phyloP scores from a whole-genome alignment of 2,797 vertebrate species.

The Sorex maritimensis region DNA sequence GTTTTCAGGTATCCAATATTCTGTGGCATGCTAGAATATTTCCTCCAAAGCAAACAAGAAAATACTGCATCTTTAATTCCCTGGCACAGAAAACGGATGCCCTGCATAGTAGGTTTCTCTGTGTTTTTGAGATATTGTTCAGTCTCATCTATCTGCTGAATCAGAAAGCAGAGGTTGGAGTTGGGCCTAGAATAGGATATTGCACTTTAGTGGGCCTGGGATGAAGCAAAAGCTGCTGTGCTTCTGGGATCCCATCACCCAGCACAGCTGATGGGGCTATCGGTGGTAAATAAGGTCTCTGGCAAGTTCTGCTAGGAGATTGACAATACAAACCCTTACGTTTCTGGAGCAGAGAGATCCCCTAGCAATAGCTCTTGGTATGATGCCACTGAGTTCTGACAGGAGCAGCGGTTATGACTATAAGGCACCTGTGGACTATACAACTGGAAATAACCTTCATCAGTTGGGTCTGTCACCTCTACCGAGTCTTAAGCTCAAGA shows the following conservation, averaged over 20 bases:
- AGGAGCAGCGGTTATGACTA: not conserved
- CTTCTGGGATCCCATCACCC: not conserved
- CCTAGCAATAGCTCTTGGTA: not conserved
- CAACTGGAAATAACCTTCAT: slow-evolving; percentile 3
- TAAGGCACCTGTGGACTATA: not conserved
- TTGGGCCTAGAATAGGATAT: not conserved
- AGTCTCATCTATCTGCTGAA: not conserved
- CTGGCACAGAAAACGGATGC: not conserved
- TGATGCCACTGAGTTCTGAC: not conserved
- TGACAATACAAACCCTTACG: not conserved
- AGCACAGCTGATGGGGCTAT: not conserved
- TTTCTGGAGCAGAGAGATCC: not conserved
- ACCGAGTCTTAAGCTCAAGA: slow-evolving; percentile 19
- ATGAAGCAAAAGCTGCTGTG: not conserved
- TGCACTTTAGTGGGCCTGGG: not conserved
- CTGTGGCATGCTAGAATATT: slow-evolving; percentile 26
- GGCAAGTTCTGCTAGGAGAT: not conserved
- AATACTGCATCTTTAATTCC: not conserved
- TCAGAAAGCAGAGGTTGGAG: not conserved
- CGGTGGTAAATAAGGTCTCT: slow-evolving; percentile 5
- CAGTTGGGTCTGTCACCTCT: not conserved
- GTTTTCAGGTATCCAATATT: not conserved
- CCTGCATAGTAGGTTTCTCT: not conserved
- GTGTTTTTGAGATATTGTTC: not conserved
- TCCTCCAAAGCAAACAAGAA: not conserved